phyloP scores from a whole-genome alignment of 1,140 invertebrate species.

The Dinoponera quadriceps region DNA sequence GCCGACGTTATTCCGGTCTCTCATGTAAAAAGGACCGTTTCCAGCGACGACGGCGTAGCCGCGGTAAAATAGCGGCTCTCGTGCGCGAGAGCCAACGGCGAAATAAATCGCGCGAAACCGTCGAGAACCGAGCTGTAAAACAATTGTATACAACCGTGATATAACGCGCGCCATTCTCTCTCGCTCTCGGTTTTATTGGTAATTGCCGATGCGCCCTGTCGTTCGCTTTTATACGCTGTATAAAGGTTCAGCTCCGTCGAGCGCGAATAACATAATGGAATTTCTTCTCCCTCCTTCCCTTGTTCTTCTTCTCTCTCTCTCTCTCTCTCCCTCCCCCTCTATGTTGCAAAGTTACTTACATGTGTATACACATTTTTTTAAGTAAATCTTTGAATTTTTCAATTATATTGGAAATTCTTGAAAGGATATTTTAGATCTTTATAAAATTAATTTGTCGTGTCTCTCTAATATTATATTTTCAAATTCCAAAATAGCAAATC shows the following conservation, averaged over 20 bases:
- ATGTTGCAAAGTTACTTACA: too few species aligned
- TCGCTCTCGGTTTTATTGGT: constrained; percentile 27
- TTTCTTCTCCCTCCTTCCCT: not conserved
- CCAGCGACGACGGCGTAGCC: constrained; percentile 25
- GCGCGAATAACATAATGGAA: constrained; percentile 1
- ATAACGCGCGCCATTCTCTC: constrained; percentile 6
- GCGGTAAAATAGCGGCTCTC: constrained; percentile 24
- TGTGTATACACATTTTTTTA: too few species aligned
- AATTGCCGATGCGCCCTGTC: constrained; percentile 42
- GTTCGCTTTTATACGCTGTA: constrained; percentile 27
- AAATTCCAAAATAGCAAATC: too few species aligned
- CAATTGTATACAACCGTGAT: constrained; percentile 43
- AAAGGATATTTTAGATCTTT: too few species aligned
- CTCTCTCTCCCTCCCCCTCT: too few species aligned
- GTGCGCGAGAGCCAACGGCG: constrained; percentile 32
- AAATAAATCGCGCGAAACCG: constrained; percentile 34
- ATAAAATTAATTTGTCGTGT: too few species aligned
- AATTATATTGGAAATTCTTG: too few species aligned
- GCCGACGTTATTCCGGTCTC: constrained; percentile 52
- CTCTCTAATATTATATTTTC: too few species aligned
- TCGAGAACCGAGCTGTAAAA: constrained; percentile 48
- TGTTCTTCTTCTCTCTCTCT: too few species aligned
- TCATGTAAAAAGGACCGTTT: constrained; percentile 43
- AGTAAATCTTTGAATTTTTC: too few species aligned
- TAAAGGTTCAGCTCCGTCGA: constrained; percentile 29